These are phyloP conservation scores for Eulemur coronatus DNA, from an alignment of 2,797 vertebrate genomes.

Conservation along the genomic window DNA sequence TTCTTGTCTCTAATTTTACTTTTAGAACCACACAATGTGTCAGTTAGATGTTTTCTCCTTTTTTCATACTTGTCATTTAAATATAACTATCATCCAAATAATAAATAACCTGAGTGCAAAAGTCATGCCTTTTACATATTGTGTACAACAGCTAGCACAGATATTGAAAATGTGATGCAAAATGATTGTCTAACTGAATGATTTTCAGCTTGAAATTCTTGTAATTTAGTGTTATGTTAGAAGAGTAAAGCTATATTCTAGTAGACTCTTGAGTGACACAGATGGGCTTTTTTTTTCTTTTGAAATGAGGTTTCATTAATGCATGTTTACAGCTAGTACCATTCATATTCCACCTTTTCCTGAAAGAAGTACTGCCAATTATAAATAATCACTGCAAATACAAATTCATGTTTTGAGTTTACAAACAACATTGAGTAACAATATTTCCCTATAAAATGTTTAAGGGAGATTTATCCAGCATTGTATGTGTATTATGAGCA, in stretches of 20 bases:
- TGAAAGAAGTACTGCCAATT: background rate
- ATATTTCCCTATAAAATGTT: background rate
- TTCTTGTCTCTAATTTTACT: background rate
- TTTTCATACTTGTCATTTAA: background rate
- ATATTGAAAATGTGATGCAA: background rate
- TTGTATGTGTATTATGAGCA: background rate
- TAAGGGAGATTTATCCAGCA: background rate
- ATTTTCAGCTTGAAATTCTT: background rate
- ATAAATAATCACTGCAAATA: background rate
- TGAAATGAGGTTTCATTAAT: background rate
- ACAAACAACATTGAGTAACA: background rate
- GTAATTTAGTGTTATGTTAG: background rate
- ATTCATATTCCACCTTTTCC: background rate
- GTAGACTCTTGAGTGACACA: background rate
- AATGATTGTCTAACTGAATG: background rate
- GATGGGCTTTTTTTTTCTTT: background rate
- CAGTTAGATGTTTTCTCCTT: background rate
- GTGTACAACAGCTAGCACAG: background rate
- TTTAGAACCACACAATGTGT: background rate
- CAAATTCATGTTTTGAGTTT: background rate
- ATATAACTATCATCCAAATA: background rate
- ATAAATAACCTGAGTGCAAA: background rate
- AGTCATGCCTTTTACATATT: background rate
- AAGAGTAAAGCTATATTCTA: background rate
- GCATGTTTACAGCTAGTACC: background rate